Evolutionary conservation across 2,797 vertebrate genomes (phyloP).

Genomic region (Falco naumanni): DNA sequence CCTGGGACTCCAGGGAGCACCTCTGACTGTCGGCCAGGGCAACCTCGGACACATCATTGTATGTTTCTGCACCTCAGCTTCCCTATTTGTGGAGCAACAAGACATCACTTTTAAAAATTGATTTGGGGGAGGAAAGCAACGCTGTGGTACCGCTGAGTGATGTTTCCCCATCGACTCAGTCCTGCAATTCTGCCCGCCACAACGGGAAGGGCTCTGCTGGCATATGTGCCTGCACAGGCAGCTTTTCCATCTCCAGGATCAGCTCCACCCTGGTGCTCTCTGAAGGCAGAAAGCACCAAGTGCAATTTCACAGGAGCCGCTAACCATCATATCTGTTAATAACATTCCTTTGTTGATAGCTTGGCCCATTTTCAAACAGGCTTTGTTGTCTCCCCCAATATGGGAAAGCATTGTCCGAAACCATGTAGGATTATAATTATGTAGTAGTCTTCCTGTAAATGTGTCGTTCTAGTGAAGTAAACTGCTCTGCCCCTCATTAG

Average conservation of each 20-base stretch:
- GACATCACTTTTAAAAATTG: neutral
- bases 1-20: neutral
- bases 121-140: neutral
- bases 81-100: neutral
- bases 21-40: fast-evolving
- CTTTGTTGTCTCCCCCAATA: neutral
- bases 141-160: neutral
- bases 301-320: neutral
- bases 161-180: fast-evolving
- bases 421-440: neutral
- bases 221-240: neutral
- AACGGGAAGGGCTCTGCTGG: neutral
- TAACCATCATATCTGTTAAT: neutral
- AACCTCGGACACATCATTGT: neutral
- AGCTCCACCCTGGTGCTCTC: neutral
- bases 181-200: neutral
- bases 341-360: neutral
- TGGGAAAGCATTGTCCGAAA: neutral
- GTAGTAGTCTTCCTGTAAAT: neutral
- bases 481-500: slow-evolving; percentile 17
- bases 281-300: neutral
- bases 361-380: slow-evolving; percentile 12
- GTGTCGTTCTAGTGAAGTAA: neutral
- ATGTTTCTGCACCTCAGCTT: neutral
- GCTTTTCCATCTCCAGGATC: neutral